Base-by-base conservation (phyloP, 2,113 vertebrate genomes). In the Seriola dumerili region DNA sequence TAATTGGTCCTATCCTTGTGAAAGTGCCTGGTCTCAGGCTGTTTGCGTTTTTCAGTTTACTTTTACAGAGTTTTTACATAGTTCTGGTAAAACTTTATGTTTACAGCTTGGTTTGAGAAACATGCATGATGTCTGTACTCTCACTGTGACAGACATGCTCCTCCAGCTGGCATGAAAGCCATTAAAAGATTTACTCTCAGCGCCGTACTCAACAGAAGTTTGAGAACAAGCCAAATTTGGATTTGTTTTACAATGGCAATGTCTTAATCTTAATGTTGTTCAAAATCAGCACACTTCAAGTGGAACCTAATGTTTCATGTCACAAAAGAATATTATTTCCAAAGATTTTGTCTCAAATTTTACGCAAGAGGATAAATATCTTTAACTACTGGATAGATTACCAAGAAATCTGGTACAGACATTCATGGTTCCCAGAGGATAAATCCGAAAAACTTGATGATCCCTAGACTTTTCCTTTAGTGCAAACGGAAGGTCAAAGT, bases 1-100 rank as follows among this genome's bases (percentile, higher is more conserved):
- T 55, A 69, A 78, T 64, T 74, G 71, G 25, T 67, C 55, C 70
- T 65, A 16, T 65, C 63, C 55, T 70, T 71, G 46, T 46, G 14
- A 50, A 54, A 57, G 16, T 13, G 55, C 3, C 46, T 57, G 61
- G 29, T 32, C 34, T 29, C 55, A 67, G 13, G 36, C 42, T 19
- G 42, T 52, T 3, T 84, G 29, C 29, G 12, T 65, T 63, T 55
- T 62, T 71, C 8, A 29, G 11, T 77, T 57, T n/a, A 34, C 29
- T 68, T 76, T 62, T 1, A 1, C 3, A 16, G 44, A 59, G 34
- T 52, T 67, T 25, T 62, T 64, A 55, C 46, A 61, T 17, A 44
- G 8, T 42, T 70, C 12, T n/a, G 4, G 14, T 42, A 16, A 23
- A 59, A 58, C 25, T 23, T 74, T 58, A 13, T 58, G 40, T 54